Evolutionary conservation across 2,797 vertebrate species (phyloP), one percentile per base, ranked within the genome.

Genomic region (Acrossocheilus fasciatus): DNA sequence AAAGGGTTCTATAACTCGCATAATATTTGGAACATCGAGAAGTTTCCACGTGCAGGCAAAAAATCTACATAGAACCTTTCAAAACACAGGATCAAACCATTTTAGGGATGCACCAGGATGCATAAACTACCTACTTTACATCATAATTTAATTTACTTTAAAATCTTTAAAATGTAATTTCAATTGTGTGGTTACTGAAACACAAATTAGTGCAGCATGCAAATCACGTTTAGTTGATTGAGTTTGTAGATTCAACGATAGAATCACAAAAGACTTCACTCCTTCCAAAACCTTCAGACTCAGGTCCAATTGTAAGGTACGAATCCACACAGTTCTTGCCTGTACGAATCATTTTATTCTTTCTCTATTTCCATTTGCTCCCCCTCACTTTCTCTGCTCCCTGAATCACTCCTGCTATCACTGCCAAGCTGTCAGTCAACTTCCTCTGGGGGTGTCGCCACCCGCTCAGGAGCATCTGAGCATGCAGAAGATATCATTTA

Each of bases 401-500:
- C 41, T 45, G 52, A 73, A 82, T 36, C 23, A 77, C 36, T 76
- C 50, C 62, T 85, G 74, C 83, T 86, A 81, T 83, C 54, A 73
- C 81, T 84, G 82, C 54, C 64, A 66, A 74, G 76, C 82, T 87
- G 74, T 83, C 75, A 79, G 36, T 86, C 69, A 66, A 30, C 30
- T n/a, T 81, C 75, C 68, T 75, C 78, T 84, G 72, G 26, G 54
- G 82, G 82, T 84, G 85, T 84, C 79, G n/a, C 86, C 82, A 81
- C 50, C 52, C 85, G 78, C 77, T 66, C 62, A 57, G 83, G 64
- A 84, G 80, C 76, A 72, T 86, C 82, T 87, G 89, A 89, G 88
- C 87, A 87, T 82, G 77, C 88, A 84, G 81, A 77, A 86, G 84
- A 82, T 89, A 87, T 89, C 76, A 87, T 87, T 84, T 81, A 82